Evolutionary conservation across 2,888 invertebrate genomes (phyloP), one percentile per base, ranked within the genome.

Genomic region (Capitulum mitella): DNA sequence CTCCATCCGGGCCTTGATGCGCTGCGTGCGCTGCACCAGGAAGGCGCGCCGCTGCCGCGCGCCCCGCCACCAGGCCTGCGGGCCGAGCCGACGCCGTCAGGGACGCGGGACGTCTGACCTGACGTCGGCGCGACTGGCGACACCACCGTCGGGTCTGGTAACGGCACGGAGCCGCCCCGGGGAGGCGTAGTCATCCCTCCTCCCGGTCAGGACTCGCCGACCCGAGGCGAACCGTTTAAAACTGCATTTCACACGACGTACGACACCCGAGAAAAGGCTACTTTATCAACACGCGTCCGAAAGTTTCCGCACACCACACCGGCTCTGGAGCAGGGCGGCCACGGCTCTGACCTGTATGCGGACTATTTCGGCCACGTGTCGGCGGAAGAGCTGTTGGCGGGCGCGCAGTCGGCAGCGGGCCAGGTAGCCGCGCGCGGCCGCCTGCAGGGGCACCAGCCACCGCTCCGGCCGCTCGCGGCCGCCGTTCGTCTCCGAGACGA

Each of bases 41-140:
- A 77, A 81, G 3, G 58, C 61, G 14, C 85, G 87, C 80, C 87
- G 87, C 80, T 88, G 87, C 22, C 86, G 82, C 1, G 87, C 83
- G 80, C 87, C 87, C 80, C 89, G 87, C 91, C 90, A 91, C 89
- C 90, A 91, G 0, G 90, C 86, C 87, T 91, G 89, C 81, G 90
- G 6, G 12, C 2, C 37, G 14, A 46, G 26, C 3, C 26, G 22
- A 26, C 19, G 51, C 46, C 48, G 48, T 48, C 48, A 48, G 48
- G n/a, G n/a, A 48, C 12, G 48, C 19, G 48, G 12, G 48, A 2
- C 19, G 48, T 14, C 19, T 19, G 14, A 19, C 12, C 48, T 48
- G 48, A 48, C 48, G n/a, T n/a, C n/a, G n/a, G n/a, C n/a, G n/a
- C n/a, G n/a, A n/a, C n/a, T n/a, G n/a, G n/a, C n/a, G n/a, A n/a